These are phyloP conservation scores for Gambusia affinis DNA, from an alignment of 2,113 vertebrate genomes.

Conservation along the genomic window DNA sequence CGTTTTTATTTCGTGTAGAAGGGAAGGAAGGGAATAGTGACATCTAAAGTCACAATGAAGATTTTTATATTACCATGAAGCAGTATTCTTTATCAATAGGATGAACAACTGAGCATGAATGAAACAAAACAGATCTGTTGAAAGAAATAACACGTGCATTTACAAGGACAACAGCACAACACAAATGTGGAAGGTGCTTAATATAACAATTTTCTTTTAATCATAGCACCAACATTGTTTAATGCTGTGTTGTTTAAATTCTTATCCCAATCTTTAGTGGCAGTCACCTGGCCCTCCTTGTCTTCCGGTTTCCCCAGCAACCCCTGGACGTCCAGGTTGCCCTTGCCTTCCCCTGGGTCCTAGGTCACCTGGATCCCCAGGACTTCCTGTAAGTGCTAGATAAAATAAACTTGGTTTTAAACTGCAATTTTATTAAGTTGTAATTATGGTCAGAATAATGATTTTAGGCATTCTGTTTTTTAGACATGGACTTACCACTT, in stretches of 20 bases:
- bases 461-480: not conserved
- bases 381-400: constrained; percentile 28
- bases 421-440: not conserved
- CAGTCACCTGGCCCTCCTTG: constrained; percentile 53
- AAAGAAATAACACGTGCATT: too few relatives aligned
- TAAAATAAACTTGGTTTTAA: not conserved
- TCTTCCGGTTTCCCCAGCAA: constrained; percentile 41
- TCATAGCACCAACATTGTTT: too few relatives aligned
- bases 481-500: constrained; percentile 30
- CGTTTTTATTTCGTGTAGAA: too few relatives aligned
- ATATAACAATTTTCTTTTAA: too few relatives aligned
- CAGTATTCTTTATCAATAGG: too few relatives aligned
- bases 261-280: not conserved
- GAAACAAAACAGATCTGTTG: too few relatives aligned
- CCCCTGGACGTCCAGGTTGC: constrained; percentile 40
- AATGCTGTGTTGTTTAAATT: too few relatives aligned
- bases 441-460: not conserved
- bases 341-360: constrained; percentile 49
- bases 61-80: not conserved
- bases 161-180: too few relatives aligned
- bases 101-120: too few relatives aligned
- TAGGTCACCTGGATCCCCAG: constrained; percentile 54
- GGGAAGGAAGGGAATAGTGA: not conserved
- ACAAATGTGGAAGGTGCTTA: too few relatives aligned
- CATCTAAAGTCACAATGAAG: not conserved